Evolutionary conservation across 2,888 invertebrate genomes (phyloP).

Genomic region (Eudasyphora cyanicolor): DNA sequence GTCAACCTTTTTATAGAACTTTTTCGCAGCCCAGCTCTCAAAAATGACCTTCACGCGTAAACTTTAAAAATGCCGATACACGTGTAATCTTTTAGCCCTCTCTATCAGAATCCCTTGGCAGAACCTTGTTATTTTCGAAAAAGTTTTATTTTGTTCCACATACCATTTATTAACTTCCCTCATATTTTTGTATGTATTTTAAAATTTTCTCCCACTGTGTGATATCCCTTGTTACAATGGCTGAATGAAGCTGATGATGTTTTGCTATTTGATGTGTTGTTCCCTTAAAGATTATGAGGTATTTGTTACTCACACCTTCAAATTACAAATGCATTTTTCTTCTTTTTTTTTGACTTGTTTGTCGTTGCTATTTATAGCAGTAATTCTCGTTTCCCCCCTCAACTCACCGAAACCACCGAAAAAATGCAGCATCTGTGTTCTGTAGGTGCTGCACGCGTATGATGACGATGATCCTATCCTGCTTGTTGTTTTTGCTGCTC

Average conservation of each 20-base stretch:
- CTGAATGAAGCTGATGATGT: neutral
- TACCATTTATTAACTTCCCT: no score
- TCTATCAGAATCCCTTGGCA: no score
- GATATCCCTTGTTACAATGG: neutral
- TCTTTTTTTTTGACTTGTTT: neutral
- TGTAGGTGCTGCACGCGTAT: slow-evolving; percentile 5
- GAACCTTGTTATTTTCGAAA: no score
- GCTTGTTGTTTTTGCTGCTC: neutral
- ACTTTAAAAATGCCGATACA: no score
- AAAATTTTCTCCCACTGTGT: slow-evolving; percentile 1
- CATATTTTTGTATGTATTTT: neutral
- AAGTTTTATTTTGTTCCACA: no score
- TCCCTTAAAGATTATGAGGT: slow-evolving; percentile 38
- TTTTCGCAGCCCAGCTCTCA: no score
- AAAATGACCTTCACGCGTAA: no score
- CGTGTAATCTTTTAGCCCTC: no score
- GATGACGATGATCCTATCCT: slow-evolving; percentile 57
- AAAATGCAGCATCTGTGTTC: slow-evolving; percentile 45
- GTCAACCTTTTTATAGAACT: no score
- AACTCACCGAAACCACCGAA: neutral
- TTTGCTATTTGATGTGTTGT: neutral
- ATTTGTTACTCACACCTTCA: slow-evolving; percentile 48
- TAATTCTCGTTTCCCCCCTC: slow-evolving; percentile 21
- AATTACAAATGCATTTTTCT: slow-evolving; percentile 44
- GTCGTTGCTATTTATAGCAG: slow-evolving; percentile 38